These are phyloP conservation scores for Rhinichthys osculus DNA, from an alignment of 2,797 vertebrate genomes.

Conservation along the genomic window DNA sequence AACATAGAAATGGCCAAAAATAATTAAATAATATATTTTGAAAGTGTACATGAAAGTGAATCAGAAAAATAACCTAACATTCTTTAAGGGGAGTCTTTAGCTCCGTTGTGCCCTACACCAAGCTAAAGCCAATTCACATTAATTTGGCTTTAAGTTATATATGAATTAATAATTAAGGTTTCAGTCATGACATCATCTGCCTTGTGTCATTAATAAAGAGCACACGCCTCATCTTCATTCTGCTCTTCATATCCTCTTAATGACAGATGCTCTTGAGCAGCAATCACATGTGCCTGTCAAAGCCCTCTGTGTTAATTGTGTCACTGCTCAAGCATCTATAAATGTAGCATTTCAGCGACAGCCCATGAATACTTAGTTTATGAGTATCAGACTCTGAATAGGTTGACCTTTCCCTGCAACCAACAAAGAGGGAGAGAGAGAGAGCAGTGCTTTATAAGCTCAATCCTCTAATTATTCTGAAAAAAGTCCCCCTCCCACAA, in stretches of 20 bases:
- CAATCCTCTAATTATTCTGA: constrained; percentile 32
- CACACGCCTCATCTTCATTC: background rate
- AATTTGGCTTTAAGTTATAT: background rate
- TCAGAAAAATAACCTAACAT: background rate
- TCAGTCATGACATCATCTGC: constrained; percentile 18
- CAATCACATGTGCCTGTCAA: constrained; percentile 26
- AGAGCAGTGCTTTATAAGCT: background rate
- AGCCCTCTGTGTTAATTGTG: background rate
- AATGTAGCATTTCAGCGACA: constrained; percentile 41
- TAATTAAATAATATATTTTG: background rate
- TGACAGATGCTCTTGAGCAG: constrained; percentile 26
- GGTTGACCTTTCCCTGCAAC: constrained; percentile 21
- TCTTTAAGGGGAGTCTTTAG: background rate
- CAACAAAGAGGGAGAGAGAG: constrained; percentile 8
- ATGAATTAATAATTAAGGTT: background rate
- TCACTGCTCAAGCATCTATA: constrained; percentile 6
- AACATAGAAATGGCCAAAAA: background rate
- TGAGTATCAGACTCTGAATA: constrained; percentile 8
- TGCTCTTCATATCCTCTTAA: constrained; percentile 1
- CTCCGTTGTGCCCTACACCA: background rate
- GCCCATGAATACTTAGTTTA: constrained; percentile 18
- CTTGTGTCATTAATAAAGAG: background rate
- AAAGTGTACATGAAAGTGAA: background rate
- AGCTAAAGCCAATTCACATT: background rate
- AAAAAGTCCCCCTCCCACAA: background rate